Conservation (phyloP, 2,888 invertebrate genomes). For the Polyommatus icarus region DNA sequence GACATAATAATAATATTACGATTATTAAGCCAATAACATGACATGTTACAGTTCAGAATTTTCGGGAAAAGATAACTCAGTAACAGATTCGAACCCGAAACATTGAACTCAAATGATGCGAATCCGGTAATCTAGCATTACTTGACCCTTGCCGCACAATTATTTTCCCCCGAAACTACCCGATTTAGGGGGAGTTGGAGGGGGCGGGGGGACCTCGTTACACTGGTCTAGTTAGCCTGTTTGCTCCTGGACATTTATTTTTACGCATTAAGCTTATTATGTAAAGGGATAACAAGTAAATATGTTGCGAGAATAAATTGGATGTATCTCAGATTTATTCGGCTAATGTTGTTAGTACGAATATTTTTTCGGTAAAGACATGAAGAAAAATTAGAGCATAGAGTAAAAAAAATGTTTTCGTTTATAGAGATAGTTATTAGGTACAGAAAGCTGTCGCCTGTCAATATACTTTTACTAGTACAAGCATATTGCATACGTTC, state of each 20-base stretch:
- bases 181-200: conserved; percentile 32
- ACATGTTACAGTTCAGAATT: not conserved
- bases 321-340: not conserved
- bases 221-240: conserved; percentile 61
- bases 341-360: not conserved
- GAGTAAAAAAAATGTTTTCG: too few species aligned
- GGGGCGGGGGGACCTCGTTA: conserved; percentile 48
- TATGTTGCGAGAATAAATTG: conserved; percentile 19
- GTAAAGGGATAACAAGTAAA: conserved; percentile 37
- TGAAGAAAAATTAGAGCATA: too few species aligned
- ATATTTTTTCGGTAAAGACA: not conserved
- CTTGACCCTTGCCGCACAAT: conserved; percentile 45
- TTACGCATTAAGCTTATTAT: conserved; percentile 53
- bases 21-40: not conserved
- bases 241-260: conserved; percentile 59
- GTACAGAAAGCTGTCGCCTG: too few species aligned
- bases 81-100: conserved; percentile 63
- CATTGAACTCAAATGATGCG: conserved; percentile 72
- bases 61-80: conserved; percentile 36
- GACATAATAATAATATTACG: too few species aligned
- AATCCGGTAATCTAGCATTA: conserved; percentile 51
- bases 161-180: conserved; percentile 29
- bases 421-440: too few species aligned
- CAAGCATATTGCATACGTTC: too few species aligned
- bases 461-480: too few species aligned